Conservation (phyloP, 2,888 invertebrate species). For the Drosophila austrosaltans region DNA sequence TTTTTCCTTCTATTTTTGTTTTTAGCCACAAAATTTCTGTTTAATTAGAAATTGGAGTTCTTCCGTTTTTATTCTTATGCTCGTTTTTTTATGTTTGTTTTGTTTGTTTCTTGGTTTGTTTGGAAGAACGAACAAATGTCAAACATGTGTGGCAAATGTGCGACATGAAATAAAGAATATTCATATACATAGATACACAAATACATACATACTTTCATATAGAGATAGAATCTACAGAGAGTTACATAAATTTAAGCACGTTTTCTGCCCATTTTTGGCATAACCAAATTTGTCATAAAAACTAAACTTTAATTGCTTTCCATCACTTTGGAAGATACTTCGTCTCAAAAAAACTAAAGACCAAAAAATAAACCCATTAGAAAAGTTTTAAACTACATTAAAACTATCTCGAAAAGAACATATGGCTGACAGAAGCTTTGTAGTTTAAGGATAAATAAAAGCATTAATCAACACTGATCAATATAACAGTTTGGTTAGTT, state of each 20-base stretch:
- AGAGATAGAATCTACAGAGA: no score
- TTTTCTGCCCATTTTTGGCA: conserved; percentile 34
- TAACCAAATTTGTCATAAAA: no score
- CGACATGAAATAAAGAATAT: conserved; percentile 45
- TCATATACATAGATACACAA: conserved; percentile 1
- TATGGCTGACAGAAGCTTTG: no score
- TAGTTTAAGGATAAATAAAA: no score
- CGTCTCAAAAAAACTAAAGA: no score
- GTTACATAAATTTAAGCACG: conserved; percentile 25
- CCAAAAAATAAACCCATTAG: no score
- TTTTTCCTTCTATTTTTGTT: conserved; percentile 18
- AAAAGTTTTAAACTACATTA: no score
- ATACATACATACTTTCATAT: not conserved
- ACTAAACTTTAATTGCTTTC: no score
- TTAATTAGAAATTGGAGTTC: conserved; percentile 15
- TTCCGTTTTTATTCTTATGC: conserved; percentile 37
- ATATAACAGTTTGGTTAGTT: no score
- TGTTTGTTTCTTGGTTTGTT: conserved; percentile 27
- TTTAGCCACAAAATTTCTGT: conserved; percentile 34
- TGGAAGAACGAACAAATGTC: conserved; percentile 54
- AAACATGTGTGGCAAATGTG: conserved; percentile 66
- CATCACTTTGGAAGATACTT: no score
- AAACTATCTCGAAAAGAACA: no score
- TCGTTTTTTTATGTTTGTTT: not conserved
- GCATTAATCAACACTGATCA: no score